These are phyloP conservation scores for Nannobrachium achirus DNA, from an alignment of 2,113 vertebrate species.

Conservation along the genomic window DNA sequence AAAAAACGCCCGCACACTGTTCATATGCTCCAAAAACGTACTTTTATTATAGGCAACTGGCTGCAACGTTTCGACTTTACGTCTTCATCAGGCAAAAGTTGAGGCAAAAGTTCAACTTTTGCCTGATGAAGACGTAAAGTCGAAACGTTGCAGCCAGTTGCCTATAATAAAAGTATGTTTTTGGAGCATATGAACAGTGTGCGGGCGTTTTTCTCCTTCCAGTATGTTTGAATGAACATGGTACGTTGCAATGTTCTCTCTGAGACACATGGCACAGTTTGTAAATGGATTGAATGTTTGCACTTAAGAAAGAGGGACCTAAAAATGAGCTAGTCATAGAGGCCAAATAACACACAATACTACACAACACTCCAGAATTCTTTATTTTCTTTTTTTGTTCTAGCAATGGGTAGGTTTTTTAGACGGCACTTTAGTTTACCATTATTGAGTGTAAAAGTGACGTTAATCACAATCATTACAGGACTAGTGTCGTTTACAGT, in stretches of 20 bases:
- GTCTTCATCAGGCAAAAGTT: no score
- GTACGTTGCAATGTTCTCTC: conserved; percentile 33
- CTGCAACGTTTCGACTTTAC: no score
- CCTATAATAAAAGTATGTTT: no score
- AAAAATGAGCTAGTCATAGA: conserved; percentile 57
- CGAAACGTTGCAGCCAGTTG: no score
- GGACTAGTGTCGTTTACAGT: conserved; percentile 55
- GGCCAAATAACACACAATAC: conserved; percentile 56
- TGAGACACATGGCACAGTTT: conserved; percentile 37
- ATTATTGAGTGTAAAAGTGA: conserved; percentile 38
- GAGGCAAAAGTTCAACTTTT: no score
- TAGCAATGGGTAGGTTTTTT: conserved; percentile 31
- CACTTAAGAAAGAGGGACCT: conserved; percentile 51
- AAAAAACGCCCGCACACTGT: no score
- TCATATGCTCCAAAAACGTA: no score
- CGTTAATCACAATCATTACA: conserved; percentile 56
- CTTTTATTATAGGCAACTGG: no score
- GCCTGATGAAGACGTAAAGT: no score
- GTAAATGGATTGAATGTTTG: conserved; percentile 60
- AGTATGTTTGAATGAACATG: conserved; percentile 49
- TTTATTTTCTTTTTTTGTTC: conserved; percentile 16
- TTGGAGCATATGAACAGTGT: no score
- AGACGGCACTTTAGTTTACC: conserved; percentile 40
- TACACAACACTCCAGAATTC: conserved; percentile 18
- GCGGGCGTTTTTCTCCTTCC: no score